Conservation (phyloP, 1,140 invertebrate species). For the Papilio helenus region DNA sequence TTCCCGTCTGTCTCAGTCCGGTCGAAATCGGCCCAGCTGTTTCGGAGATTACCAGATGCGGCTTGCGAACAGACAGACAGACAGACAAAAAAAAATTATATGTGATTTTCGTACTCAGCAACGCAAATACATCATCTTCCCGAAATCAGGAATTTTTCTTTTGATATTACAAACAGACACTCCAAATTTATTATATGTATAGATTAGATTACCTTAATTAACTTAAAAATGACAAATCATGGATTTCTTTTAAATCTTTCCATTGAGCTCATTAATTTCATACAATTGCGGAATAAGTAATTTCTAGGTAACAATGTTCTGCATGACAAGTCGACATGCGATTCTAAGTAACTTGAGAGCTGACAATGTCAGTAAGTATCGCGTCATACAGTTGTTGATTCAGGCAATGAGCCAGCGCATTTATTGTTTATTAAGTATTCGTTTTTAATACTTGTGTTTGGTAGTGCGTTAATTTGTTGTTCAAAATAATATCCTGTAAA, state of each 20-base stretch:
- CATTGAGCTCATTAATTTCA: background rate
- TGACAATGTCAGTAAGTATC: background rate
- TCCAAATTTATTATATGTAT: too few relatives aligned
- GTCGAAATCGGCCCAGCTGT: too few relatives aligned
- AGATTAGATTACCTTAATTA: too few relatives aligned
- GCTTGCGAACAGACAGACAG: too few relatives aligned
- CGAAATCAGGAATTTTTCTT: too few relatives aligned
- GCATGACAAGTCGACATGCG: slow-evolving; percentile 18
- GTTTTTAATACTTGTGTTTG: background rate
- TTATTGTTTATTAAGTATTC: slow-evolving; percentile 5
- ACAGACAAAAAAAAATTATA: too few relatives aligned
- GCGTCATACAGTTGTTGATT: background rate
- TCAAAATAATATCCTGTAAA: background rate
- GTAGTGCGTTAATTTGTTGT: background rate
- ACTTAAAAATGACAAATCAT: background rate
- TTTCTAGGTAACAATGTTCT: background rate
- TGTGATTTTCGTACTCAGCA: too few relatives aligned
- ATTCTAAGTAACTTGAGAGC: background rate
- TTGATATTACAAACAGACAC: too few relatives aligned
- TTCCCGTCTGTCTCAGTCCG: too few relatives aligned
- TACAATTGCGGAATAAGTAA: background rate
- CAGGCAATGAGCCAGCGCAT: background rate
- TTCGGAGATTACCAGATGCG: too few relatives aligned
- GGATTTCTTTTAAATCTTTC: background rate
- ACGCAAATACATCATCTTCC: too few relatives aligned